A percentile compares a stretch with the other conserved stretches of the same genome.
Evolutionary conservation across 2,888 invertebrate genomes (phyloP).

Genomic region (Conops quadrifasciatus): DNA sequence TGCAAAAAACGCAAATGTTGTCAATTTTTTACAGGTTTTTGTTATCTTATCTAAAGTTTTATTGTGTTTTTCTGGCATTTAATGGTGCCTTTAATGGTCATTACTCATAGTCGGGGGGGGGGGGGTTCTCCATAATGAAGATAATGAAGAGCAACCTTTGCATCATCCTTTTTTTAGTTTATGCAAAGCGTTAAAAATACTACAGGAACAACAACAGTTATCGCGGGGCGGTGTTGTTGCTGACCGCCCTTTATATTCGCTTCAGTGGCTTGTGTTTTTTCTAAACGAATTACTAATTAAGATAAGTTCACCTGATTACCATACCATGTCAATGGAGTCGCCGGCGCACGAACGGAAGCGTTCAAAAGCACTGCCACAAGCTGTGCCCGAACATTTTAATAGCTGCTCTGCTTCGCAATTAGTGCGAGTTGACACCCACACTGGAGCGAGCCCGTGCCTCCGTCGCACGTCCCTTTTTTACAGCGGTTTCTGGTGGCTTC

Average conservation of each 20-base stretch:
- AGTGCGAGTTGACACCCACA: constrained; percentile 13
- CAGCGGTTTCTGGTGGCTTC: not conserved
- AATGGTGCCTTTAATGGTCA: constrained; percentile 30
- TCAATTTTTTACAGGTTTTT: not conserved
- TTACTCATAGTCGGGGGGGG: too few species aligned
- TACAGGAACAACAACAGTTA: too few species aligned
- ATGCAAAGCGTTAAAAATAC: too few species aligned
- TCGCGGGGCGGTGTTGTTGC: not conserved
- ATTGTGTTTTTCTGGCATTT: constrained; percentile 38
- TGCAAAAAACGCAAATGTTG: not conserved
- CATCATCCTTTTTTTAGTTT: too few species aligned
- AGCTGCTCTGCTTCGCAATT: constrained; percentile 31
- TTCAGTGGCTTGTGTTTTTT: constrained; percentile 14
- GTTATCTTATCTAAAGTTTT: constrained; percentile 42
- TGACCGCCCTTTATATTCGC: constrained; percentile 17
- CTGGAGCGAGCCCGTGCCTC: not conserved
- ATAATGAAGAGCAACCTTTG: not conserved
- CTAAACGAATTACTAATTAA: constrained; percentile 47
- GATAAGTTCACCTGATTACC: constrained; percentile 47
- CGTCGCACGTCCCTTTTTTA: not conserved
- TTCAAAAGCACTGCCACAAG: constrained; percentile 19
- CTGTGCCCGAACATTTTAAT: constrained; percentile 32
- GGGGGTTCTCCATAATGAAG: not conserved
- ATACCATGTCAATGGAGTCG: constrained; percentile 35
- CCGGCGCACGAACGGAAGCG: not conserved